Base-by-base conservation (phyloP, 2,113 vertebrate genomes). In the Brachyistius frenatus region DNA sequence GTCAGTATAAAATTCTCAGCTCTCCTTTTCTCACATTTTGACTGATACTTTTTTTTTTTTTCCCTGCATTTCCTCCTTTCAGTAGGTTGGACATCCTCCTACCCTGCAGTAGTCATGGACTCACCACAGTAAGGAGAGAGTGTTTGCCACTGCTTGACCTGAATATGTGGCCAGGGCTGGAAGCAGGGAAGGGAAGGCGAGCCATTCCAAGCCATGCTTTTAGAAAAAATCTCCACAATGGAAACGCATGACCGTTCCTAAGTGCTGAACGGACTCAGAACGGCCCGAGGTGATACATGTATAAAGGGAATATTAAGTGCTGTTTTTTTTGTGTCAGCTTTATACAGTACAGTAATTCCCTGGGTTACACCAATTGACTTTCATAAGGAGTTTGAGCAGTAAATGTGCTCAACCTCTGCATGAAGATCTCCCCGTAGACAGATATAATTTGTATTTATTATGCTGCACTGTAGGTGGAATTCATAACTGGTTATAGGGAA, bases 131-230 rank as follows among this genome's bases (percentile, higher is more conserved):
- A 54, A 80, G 86, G 78, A 90, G 87, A 85, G 86, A 39, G 32
- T 88, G 89, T 93, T 93, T 92, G 90, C 94, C 93, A 92, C 60
- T 69, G 92, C 90, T 93, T 78, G 88, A 95, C 92, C 94, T 94
- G 92, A 65, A 93, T 93, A 93, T 93, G 81, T 85, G 92, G 92
- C 95, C 93, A 93, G 93, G 93, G 87, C 87, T 74, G 64, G 87
- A 84, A 76, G 76, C 75, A n/a, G 33, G 31, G 53, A 67, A 52
- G 66, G 80, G 68, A 71, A 76, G 72, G 82, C 53, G 55, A 73
- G 72, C 73, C 89, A 66, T 68, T 78, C 74, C 77, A 80, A 81
- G 84, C 73, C 73, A 53, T 6, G 65, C 66, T 66, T 72, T 75
- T 83, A 13, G 54, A 76, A 77, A 80, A 63, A 56, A 47, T 11